phyloP scores from a whole-genome alignment of 2,888 invertebrate species.

The Phasia obesa region DNA sequence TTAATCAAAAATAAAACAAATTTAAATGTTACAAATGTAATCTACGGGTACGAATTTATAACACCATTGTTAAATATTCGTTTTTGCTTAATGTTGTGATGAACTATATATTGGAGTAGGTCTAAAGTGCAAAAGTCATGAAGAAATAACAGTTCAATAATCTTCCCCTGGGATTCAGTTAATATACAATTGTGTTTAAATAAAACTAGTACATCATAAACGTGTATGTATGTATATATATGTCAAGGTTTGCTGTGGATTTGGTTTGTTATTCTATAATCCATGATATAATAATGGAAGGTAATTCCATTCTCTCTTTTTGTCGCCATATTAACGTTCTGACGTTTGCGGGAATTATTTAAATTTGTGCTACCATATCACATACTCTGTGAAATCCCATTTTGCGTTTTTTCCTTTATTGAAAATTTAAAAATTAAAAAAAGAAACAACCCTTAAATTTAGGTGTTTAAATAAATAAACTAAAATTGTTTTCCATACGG shows the following conservation, averaged over 20 bases:
- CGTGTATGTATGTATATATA: conserved; percentile 51
- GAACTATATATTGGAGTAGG: background rate
- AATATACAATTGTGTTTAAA: background rate
- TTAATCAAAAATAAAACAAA: conserved; percentile 58
- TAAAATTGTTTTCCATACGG: too few relatives aligned
- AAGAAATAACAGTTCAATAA: conserved; percentile 5
- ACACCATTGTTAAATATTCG: too few relatives aligned
- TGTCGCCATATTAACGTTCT: too few relatives aligned
- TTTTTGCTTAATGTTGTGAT: background rate
- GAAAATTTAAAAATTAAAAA: too few relatives aligned
- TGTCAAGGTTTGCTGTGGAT: conserved; percentile 58
- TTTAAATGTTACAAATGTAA: conserved; percentile 30
- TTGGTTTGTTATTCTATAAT: conserved; percentile 8
- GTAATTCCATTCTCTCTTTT: too few relatives aligned
- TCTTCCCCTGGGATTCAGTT: conserved; percentile 24
- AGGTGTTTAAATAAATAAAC: too few relatives aligned
- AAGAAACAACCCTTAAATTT: too few relatives aligned
- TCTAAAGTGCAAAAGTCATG: conserved; percentile 62
- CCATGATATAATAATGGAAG: conserved; percentile 15
- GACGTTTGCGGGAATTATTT: too few relatives aligned
- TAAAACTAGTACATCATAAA: conserved; percentile 17
- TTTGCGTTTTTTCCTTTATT: too few relatives aligned
- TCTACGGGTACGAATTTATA: too few relatives aligned
- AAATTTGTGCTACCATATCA: too few relatives aligned
- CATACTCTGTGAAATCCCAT: too few relatives aligned